Evolutionary conservation across 2,113 vertebrate genomes (phyloP).

Genomic region (Cryptomyrus ogoouensis): DNA sequence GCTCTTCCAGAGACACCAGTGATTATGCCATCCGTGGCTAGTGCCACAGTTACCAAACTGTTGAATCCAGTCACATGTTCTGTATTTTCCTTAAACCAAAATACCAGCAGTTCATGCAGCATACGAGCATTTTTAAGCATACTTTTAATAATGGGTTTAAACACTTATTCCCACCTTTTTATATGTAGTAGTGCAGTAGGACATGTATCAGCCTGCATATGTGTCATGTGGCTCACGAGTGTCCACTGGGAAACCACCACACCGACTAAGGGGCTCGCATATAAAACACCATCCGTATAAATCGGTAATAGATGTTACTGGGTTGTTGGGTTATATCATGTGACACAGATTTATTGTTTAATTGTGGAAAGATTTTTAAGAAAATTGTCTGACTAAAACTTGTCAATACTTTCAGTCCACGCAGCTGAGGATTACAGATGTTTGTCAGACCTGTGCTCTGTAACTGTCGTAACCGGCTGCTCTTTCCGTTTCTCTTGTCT

Average conservation of each 20-base stretch:
- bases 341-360: background rate
- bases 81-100: constrained; percentile 6
- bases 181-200: background rate
- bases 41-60: background rate
- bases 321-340: background rate
- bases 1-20: background rate
- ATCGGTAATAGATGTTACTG: background rate
- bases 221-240: background rate
- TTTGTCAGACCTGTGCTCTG: background rate
- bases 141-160: background rate
- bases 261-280: background rate
- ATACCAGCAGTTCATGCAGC: background rate
- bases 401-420: background rate
- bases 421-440: background rate
- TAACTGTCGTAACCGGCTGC: background rate
- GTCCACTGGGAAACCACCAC: too few relatives aligned
- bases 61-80: background rate
- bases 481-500: background rate
- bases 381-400: background rate
- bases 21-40: background rate
- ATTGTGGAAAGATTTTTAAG: background rate
- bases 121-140: background rate
- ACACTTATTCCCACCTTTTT: background rate
- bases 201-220: background rate
- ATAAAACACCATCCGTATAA: background rate